Evolutionary conservation across 2,797 vertebrate species (phyloP), one percentile per base, ranked within the genome.

Genomic region (Eulemur mongoz): DNA sequence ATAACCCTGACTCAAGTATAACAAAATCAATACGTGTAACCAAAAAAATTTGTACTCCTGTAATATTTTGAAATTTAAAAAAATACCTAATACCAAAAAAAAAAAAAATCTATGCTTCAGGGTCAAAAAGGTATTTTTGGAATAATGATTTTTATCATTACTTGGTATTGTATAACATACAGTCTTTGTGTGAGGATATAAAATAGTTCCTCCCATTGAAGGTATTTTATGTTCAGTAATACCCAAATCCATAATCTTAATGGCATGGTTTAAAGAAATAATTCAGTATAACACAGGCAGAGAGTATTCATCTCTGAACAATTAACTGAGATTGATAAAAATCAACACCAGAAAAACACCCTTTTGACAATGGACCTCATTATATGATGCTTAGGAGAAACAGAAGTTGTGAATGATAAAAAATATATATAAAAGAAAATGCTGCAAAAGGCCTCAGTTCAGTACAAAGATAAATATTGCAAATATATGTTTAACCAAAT

Each of bases 271-370:
- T 97, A 82, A 93, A 93, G 80, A 94, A 97, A 94, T 95, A 90
- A 97, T 38, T 38, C 65, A 90, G 8, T 72, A 85, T 63, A 81
- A 75, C 67, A 67, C 17, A 85, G 3, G 20, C 45, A 78, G 25
- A 23, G 57, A 57, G 63, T 10, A 38, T 38, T 88, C 54, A 72
- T 57, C 70, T 96, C 93, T 94, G 54, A 96, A 93, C 52, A 94
- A 79, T 95, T 85, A 96, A 92, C 78, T 40, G 35, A 76, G 35
- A 95, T 40, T 85, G 50, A 93, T 84, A 94, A 93, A 96, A 96
- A 70, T 75, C 69, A 63, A 88, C 32, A 90, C 17, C 22, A 84
- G 25, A 87, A 88, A 96, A 97, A 94, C 17, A 95, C 4, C 4
- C 3, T 87, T 91, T 93, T 65, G 38, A 89, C 32, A 89, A 50